Conservation (phyloP, 1,140 invertebrate species). For the Leptinotarsa undecemlineata region DNA sequence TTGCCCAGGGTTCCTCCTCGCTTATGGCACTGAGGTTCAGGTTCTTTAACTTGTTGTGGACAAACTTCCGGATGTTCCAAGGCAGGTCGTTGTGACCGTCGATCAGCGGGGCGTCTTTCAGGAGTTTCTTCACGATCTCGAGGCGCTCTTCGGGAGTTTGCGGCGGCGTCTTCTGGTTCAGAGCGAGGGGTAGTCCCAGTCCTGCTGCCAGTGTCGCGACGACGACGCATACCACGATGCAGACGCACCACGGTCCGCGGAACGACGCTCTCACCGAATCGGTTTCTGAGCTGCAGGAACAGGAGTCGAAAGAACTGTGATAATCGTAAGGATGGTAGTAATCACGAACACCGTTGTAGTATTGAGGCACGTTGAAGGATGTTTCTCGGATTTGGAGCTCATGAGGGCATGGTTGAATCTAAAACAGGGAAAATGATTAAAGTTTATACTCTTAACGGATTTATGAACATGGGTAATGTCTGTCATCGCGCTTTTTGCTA, state of each 20-base stretch:
- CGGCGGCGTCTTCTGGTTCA: constrained; percentile 38
- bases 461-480: too few relatives aligned
- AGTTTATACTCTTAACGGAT: too few relatives aligned
- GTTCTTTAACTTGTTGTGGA: constrained; percentile 78
- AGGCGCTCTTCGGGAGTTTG: constrained; percentile 45
- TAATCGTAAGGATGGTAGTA: constrained; percentile 44
- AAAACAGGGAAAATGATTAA: constrained; percentile 18
- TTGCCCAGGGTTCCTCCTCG: constrained; percentile 76
- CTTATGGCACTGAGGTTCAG: constrained; percentile 78
- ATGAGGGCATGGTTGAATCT: constrained; percentile 45
- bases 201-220: constrained; percentile 48
- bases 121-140: constrained; percentile 54
- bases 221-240: constrained; percentile 51
- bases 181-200: constrained; percentile 49
- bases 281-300: constrained; percentile 47
- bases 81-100: constrained; percentile 88
- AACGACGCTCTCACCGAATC: constrained; percentile 39
- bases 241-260: constrained; percentile 51
- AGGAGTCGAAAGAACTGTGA: constrained; percentile 44
- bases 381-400: constrained; percentile 42
- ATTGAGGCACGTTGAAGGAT: constrained; percentile 47
- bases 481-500: too few relatives aligned
- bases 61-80: constrained; percentile 80
- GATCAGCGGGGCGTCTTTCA: constrained; percentile 64
- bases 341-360: constrained; percentile 40